These are phyloP conservation scores for Oreochromis aureus DNA, from an alignment of 2,113 vertebrate species.

Conservation along the genomic window DNA sequence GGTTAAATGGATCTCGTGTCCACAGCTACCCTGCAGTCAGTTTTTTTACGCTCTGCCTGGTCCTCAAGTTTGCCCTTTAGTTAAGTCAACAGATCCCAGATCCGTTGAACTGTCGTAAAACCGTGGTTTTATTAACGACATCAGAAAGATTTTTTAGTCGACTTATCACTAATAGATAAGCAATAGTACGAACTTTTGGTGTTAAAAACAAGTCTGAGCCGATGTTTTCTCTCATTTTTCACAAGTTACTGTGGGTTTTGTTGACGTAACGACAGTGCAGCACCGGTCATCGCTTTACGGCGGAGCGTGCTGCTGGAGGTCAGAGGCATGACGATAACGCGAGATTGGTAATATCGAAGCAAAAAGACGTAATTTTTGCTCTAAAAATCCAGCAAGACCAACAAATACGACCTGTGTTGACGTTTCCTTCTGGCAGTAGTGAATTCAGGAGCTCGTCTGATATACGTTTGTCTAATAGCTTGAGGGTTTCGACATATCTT, in stretches of 20 bases:
- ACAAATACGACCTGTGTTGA: not conserved
- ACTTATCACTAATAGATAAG: not conserved
- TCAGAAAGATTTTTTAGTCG: not conserved
- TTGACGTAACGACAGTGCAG: not conserved
- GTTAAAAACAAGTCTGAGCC: not conserved
- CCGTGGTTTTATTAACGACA: fast-evolving
- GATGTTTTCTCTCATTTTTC: fast-evolving
- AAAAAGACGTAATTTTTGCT: not conserved
- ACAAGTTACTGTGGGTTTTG: not conserved
- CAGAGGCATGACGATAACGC: constrained; percentile 11
- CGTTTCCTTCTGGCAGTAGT: fast-evolving
- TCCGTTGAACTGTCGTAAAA: constrained; percentile 2
- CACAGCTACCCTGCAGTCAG: not conserved
- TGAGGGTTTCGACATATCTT: not conserved
- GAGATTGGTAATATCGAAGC: not conserved
- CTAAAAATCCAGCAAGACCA: fast-evolving
- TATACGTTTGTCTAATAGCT: fast-evolving
- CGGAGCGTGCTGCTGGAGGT: constrained; percentile 68
- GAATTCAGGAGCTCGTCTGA: not conserved
- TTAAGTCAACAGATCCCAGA: not conserved
- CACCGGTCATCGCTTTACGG: constrained; percentile 38
- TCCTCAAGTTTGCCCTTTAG: not conserved
- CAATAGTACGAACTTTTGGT: not conserved
- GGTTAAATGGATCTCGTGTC: not conserved
- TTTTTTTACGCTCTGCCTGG: not conserved